A percentile compares a stretch with the other conserved stretches of the same genome.
phyloP scores from a whole-genome alignment of 2,113 vertebrate species.

The Trogon surrucura region DNA sequence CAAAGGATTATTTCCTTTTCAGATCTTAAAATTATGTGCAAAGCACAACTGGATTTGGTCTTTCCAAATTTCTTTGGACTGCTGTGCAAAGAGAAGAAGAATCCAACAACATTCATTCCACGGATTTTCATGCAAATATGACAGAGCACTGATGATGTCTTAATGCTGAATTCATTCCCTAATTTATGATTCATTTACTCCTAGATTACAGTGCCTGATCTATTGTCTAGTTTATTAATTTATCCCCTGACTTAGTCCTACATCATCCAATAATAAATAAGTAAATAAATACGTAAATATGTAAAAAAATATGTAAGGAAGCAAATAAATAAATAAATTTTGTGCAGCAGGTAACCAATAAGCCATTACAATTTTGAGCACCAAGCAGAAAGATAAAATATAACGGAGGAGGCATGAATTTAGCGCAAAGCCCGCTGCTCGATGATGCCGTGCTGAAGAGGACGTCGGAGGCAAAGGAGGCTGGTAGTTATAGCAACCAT shows the following conservation, averaged over 20 bases:
- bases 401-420: neutral
- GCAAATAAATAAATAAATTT: neutral
- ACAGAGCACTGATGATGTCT: neutral
- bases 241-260: neutral
- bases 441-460: neutral
- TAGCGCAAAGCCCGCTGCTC: neutral
- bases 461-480: neutral
- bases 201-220: neutral
- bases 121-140: neutral
- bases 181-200: neutral
- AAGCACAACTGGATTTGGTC: neutral
- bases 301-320: too few species aligned
- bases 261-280: neutral
- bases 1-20: neutral
- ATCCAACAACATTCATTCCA: too few species aligned
- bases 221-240: neutral
- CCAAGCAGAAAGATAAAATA: neutral
- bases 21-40: neutral
- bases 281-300: neutral
- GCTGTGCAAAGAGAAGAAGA: neutral
- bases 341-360: neutral
- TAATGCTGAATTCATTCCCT: neutral
- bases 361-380: neutral
- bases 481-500: conserved; percentile 17
- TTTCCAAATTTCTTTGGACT: neutral